Conservation (phyloP, 2,113 vertebrate species). For the Argyrosomus japonicus region DNA sequence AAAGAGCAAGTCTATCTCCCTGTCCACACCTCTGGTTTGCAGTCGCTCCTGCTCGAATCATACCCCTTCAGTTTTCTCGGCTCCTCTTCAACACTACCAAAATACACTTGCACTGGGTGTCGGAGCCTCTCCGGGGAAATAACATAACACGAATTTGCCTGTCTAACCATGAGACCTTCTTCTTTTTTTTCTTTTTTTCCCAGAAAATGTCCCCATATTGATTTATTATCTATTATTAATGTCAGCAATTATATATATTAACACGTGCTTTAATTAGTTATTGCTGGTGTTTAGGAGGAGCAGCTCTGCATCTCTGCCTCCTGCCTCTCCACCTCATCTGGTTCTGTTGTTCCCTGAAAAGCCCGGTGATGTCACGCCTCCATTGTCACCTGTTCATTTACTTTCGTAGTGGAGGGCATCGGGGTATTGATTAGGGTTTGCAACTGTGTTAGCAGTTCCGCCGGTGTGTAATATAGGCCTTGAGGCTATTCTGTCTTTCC, state of each 20-base stretch:
- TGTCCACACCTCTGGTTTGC: constrained; percentile 69
- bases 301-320: constrained; percentile 14
- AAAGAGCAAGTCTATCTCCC: constrained; percentile 72
- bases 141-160: constrained; percentile 28
- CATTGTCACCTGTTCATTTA: constrained; percentile 88
- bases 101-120: constrained; percentile 32
- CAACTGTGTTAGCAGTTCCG: constrained; percentile 91
- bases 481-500: constrained; percentile 87
- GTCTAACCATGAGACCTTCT: background rate
- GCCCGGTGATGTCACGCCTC: constrained; percentile 91
- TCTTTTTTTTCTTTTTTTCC: background rate
- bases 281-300: constrained; percentile 9
- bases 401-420: constrained; percentile 83
- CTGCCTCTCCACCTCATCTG: constrained; percentile 80
- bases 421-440: constrained; percentile 88
- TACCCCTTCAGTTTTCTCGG: constrained; percentile 8
- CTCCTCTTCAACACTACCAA: constrained; percentile 43
- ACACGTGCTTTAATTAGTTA: constrained; percentile 36
- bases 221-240: constrained; percentile 47
- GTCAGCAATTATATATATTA: constrained; percentile 31
- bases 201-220: constrained; percentile 4
- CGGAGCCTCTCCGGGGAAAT: constrained; percentile 23
- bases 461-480: constrained; percentile 92
- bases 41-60: constrained; percentile 11
- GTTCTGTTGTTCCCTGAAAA: constrained; percentile 81